phyloP scores from a whole-genome alignment of 2,888 invertebrate species.

The Xestobium rufovillosum region DNA sequence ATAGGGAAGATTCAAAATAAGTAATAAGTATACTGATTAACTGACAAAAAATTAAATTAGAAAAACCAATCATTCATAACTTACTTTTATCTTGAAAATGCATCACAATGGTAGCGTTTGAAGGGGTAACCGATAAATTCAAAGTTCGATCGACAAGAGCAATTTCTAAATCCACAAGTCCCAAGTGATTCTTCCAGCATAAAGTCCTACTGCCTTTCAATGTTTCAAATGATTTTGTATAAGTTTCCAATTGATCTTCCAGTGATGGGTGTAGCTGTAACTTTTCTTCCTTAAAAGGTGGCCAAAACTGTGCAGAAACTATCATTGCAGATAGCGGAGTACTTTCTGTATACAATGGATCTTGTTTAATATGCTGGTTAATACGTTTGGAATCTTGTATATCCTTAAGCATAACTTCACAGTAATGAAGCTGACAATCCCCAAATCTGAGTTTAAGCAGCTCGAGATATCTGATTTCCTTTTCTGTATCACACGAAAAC shows the following conservation, averaged over 20 bases:
- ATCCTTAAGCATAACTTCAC: conserved; percentile 98
- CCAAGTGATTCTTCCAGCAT: conserved; percentile 90
- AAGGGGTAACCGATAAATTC: conserved; percentile 80
- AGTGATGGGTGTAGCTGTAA: conserved; percentile 77
- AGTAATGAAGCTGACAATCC: conserved; percentile 91
- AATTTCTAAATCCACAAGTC: conserved; percentile 83
- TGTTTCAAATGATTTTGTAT: conserved; percentile 84
- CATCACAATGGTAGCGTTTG: conserved; percentile 89
- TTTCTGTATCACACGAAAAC: conserved; percentile 79
- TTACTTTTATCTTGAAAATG: conserved; percentile 82
- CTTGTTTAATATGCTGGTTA: conserved; percentile 76
- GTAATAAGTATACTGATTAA: conserved; percentile 8
- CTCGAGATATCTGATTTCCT: conserved; percentile 88
- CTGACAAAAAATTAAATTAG: conserved; percentile 6
- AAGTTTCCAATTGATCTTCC: conserved; percentile 72
- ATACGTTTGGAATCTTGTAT: conserved; percentile 92
- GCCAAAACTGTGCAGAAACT: conserved; percentile 98
- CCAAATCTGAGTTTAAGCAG: conserved; percentile 90
- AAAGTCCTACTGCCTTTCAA: conserved; percentile 88
- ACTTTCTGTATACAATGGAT: conserved; percentile 48
- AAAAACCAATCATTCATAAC: conserved; percentile 21
- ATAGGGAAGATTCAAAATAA: conserved; percentile 8
- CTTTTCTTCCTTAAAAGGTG: conserved; percentile 90
- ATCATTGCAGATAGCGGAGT: conserved; percentile 77
- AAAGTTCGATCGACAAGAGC: conserved; percentile 71